Conservation (phyloP, 2,888 invertebrate genomes). For the Anorthoa munda region DNA sequence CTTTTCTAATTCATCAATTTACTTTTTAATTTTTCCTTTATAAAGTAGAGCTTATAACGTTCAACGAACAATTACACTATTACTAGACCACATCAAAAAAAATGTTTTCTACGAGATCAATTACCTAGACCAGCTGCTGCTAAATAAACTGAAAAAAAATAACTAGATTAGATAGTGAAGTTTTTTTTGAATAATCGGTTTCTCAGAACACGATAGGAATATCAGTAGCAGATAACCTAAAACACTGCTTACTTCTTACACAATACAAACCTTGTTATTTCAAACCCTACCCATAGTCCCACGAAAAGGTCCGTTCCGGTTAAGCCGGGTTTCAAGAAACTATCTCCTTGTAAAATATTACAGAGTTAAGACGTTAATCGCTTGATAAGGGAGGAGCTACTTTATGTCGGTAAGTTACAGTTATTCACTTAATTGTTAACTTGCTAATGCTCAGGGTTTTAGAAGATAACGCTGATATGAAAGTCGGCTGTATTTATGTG, state of each 20-base stretch:
- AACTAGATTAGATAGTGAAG: too few species aligned
- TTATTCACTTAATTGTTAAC: constrained; percentile 58
- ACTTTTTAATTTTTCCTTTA: too few species aligned
- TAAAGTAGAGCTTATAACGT: too few species aligned
- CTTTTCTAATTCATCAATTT: too few species aligned
- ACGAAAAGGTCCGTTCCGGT: constrained; percentile 9
- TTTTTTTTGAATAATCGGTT: too few species aligned
- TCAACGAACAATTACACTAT: too few species aligned
- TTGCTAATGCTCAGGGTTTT: constrained; percentile 48
- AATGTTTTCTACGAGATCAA: too few species aligned
- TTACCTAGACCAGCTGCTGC: too few species aligned
- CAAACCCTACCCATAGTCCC: neutral
- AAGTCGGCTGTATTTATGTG: constrained; percentile 45
- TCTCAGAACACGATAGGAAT: too few species aligned
- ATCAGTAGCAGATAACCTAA: too few species aligned
- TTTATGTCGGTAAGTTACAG: constrained; percentile 47
- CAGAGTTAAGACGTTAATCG: constrained; percentile 48
- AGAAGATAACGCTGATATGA: constrained; percentile 47
- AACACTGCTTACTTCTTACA: neutral
- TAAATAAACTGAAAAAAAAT: too few species aligned
- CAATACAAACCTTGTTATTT: neutral
- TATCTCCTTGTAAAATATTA: constrained; percentile 58
- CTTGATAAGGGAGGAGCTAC: constrained; percentile 53
- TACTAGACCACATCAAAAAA: too few species aligned
- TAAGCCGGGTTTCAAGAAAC: constrained; percentile 40